A percentile compares a stretch with the other conserved stretches of the same genome.
Conservation (phyloP, 2,113 vertebrate genomes). For the Melanostigma gelatinosum region DNA sequence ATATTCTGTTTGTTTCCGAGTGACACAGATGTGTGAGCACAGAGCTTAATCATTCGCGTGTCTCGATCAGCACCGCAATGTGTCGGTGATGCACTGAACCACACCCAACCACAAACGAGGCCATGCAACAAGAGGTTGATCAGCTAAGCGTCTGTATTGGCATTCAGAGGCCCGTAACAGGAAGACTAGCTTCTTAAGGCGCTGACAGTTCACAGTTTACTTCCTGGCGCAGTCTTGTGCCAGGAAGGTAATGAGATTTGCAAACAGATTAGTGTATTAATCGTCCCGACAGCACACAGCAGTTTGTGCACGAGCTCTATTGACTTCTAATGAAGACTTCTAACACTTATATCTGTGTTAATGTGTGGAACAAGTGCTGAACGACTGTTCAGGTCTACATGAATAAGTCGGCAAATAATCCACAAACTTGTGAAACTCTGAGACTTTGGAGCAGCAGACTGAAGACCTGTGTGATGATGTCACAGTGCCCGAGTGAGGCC, state of each 20-base stretch:
- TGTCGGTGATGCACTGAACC: neutral
- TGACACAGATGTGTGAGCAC: neutral
- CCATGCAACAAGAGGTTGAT: neutral
- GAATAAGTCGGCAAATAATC: neutral
- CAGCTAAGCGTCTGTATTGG: neutral
- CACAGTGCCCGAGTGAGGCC: constrained; percentile 7
- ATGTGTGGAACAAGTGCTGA: neutral
- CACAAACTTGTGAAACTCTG: neutral
- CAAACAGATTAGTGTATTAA: constrained; percentile 7
- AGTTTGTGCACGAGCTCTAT: neutral
- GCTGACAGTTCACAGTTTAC: neutral
- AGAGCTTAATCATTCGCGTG: neutral
- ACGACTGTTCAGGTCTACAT: neutral
- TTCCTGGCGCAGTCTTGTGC: neutral
- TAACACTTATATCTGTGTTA: neutral
- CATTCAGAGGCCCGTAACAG: neutral
- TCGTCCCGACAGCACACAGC: neutral
- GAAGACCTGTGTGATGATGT: constrained; percentile 6
- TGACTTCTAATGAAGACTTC: neutral
- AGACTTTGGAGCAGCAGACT: constrained; percentile 11
- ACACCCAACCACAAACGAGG: constrained; percentile 1
- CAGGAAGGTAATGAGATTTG: constrained; percentile 17
- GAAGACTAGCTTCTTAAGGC: neutral
- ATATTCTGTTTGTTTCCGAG: neutral
- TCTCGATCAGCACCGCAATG: neutral